These are phyloP conservation scores for Hypomecis punctinalis DNA, from an alignment of 2,888 invertebrate species.

Conservation along the genomic window DNA sequence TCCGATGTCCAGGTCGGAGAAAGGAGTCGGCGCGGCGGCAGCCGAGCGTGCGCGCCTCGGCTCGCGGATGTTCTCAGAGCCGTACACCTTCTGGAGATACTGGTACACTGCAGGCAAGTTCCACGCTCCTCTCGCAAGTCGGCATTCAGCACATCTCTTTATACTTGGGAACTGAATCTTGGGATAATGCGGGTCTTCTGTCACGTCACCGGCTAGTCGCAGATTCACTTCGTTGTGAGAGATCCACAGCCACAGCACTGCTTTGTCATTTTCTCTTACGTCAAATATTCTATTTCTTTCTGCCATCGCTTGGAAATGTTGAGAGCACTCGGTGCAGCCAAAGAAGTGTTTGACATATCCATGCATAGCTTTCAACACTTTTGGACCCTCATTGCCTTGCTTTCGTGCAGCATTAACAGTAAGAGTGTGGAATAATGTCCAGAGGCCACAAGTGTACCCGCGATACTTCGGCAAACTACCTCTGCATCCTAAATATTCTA, in stretches of 20 bases:
- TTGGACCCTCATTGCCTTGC: conserved; percentile 84
- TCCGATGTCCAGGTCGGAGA: conserved; percentile 89
- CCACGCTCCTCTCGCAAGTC: conserved; percentile 84
- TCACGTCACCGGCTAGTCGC: conserved; percentile 92
- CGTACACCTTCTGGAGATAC: conserved; percentile 85
- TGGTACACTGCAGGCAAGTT: conserved; percentile 86
- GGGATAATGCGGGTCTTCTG: conserved; percentile 95
- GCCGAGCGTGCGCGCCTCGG: conserved; percentile 53
- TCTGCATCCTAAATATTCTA: conserved; percentile 91
- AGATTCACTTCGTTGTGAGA: conserved; percentile 97
- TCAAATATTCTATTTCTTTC: conserved; percentile 87
- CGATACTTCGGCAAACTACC: conserved; percentile 91
- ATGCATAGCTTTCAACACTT: conserved; percentile 92
- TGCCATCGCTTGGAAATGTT: conserved; percentile 96
- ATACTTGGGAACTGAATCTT: conserved; percentile 95
- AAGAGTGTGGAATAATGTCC: conserved; percentile 97
- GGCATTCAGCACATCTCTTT: conserved; percentile 88
- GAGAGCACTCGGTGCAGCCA: conserved; percentile 95
- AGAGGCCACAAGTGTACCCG: conserved; percentile 97
- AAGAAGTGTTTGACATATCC: conserved; percentile 97
- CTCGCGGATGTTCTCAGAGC: conserved; percentile 61
- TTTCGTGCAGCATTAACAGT: conserved; percentile 90
- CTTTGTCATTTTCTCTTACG: conserved; percentile 89
- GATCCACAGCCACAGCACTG: conserved; percentile 96
- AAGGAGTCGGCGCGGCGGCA: conserved; percentile 72